Conservation (phyloP, 1,140 invertebrate species). For the Euura lappo region DNA sequence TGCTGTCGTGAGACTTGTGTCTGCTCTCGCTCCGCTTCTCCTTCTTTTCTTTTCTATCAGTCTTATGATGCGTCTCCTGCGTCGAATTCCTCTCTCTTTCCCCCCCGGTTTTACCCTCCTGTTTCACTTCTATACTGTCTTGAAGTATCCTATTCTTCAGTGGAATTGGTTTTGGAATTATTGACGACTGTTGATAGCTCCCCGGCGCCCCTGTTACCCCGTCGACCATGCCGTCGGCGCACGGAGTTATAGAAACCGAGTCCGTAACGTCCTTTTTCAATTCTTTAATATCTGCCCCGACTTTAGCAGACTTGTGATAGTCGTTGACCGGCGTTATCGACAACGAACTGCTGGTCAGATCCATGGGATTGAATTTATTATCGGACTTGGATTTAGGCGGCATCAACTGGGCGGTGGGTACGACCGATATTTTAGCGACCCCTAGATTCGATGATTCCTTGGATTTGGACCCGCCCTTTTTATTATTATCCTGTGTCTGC, state of each 20-base stretch:
- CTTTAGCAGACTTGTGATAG: constrained; percentile 37
- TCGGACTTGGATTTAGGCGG: constrained; percentile 38
- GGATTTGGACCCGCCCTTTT: constrained; percentile 37
- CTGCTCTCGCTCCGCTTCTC: constrained; percentile 20
- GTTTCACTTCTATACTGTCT: constrained; percentile 31
- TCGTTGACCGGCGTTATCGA: constrained; percentile 56
- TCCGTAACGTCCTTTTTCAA: constrained; percentile 41
- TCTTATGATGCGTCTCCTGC: constrained; percentile 32
- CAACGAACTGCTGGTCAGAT: constrained; percentile 46
- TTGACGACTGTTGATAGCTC: constrained; percentile 16
- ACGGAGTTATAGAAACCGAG: constrained; percentile 52
- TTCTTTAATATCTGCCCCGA: constrained; percentile 34
- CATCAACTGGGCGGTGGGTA: constrained; percentile 47
- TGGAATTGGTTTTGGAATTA: constrained; percentile 26
- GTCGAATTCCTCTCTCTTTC: constrained; percentile 19
- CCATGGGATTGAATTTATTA: constrained; percentile 45
- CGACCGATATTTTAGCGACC: constrained; percentile 45
- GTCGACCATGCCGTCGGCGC: constrained; percentile 35
- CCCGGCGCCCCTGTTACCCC: constrained; percentile 5
- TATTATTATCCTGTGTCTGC: not conserved
- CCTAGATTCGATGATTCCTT: constrained; percentile 26
- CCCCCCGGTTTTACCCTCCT: constrained; percentile 28
- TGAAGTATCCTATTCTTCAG: constrained; percentile 42
- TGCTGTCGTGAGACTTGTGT: constrained; percentile 42
- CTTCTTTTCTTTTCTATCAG: constrained; percentile 44